Percentiles rank a stretch among this genome's conserved stretches.
These are phyloP conservation scores for Incurvaria masculella DNA, from an alignment of 2,888 invertebrate genomes.

Conservation along the genomic window DNA sequence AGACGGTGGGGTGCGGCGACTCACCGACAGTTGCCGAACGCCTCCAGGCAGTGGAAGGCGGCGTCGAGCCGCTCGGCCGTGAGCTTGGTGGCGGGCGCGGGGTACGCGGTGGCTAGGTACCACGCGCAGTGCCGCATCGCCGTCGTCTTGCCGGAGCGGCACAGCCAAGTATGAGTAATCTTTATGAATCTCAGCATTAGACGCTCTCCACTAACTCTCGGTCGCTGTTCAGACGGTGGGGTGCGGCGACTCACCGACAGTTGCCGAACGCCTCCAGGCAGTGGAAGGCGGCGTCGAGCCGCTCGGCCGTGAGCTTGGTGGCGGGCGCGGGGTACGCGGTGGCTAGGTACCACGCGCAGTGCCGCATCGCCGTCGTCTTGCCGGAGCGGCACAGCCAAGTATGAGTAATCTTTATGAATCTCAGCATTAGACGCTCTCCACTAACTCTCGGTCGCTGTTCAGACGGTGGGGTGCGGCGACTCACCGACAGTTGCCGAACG, in stretches of 20 bases:
- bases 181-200: too few species aligned
- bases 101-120: conserved; percentile 82
- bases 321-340: conserved; percentile 75
- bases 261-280: conserved; percentile 90
- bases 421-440: too few species aligned
- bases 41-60: conserved; percentile 79
- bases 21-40: conserved; percentile 74
- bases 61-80: conserved; percentile 83
- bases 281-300: conserved; percentile 77
- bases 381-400: too few species aligned
- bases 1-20: too few species aligned
- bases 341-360: conserved; percentile 84
- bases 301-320: conserved; percentile 77
- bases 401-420: too few species aligned
- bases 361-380: conserved; percentile 86
- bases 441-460: too few species aligned
- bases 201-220: too few species aligned
- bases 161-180: too few species aligned
- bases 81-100: conserved; percentile 70
- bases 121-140: conserved; percentile 86
- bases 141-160: conserved; percentile 70
- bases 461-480: too few species aligned
- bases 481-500: conserved; percentile 74
- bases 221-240: too few species aligned
- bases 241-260: conserved; percentile 39